Base-by-base conservation (phyloP, 2,113 vertebrate species). In the Neogobius melanostomus region DNA sequence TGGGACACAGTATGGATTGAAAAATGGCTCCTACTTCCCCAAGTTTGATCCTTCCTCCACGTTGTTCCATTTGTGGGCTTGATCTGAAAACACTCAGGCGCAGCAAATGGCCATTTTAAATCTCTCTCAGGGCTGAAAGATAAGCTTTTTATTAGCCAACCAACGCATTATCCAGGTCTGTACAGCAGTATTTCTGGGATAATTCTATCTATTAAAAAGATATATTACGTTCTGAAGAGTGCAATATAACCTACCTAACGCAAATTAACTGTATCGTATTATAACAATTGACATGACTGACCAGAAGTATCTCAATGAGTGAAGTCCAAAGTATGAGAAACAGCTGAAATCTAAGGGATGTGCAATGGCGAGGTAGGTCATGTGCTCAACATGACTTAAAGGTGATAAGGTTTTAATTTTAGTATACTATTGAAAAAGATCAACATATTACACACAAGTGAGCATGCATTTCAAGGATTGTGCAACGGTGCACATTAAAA, bases 151-250 rank as follows among this genome's bases (percentile, higher is more conserved):
- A 81, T 77, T 75, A 65, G 68, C 42, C 56, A 52, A 64, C 36
- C 16, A 52, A 68, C 67, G 50, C 16, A 69, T 67, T 74, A 71
- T 61, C 59, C 36, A 28, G 15, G 16, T 59, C 15, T 69, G 49
- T 60, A 74, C 50, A n/a, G 57, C 42, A 67, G 52, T 62, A 45
- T 69, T 69, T 53, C 17, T 57, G 11, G 9, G 51, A 8, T 44
- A 9, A n/a, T 54, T 75, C 46, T 68, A 49, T 51, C 45, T 42
- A 75, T 69, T 69, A 72, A 10, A 51, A 62, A 62, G 71, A 80
- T 85, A 77, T 82, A 77, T 74, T 69, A 77, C 43, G 72, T 64
- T 84, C 36, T 48, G 65, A 74, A 45, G 63, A 56, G 57, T 43
- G 71, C 64, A 75, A 74, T 11, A 69, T 59, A 28, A 14, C 59